These are phyloP conservation scores for Lycaon pictus DNA, from an alignment of 2,113 vertebrate species.

Conservation along the genomic window DNA sequence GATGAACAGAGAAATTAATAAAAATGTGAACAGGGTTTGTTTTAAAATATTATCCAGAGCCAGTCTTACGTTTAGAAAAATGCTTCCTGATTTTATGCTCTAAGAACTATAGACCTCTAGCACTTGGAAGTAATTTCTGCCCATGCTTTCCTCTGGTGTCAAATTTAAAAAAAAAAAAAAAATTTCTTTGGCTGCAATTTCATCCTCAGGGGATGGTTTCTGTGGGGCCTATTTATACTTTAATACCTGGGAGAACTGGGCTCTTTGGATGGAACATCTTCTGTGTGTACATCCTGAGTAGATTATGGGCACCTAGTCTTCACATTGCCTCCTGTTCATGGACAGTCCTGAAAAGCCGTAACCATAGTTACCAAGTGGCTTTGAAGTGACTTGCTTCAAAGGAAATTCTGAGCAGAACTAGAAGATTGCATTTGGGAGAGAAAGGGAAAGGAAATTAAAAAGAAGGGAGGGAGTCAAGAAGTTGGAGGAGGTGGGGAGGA, in stretches of 20 bases:
- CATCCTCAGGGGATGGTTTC: not conserved
- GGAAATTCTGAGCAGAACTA: not conserved
- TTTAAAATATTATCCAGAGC: not conserved
- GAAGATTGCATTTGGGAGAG: not conserved
- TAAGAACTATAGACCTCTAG: not conserved
- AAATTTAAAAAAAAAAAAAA: not conserved
- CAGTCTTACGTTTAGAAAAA: not conserved
- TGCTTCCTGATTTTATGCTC: not conserved
- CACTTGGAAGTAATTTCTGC: not conserved
- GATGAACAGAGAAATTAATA: constrained; percentile 12
- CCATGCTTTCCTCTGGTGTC: not conserved
- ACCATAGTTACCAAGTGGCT: constrained; percentile 47
- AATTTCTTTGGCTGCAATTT: not conserved
- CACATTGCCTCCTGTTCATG: not conserved
- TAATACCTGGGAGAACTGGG: not conserved
- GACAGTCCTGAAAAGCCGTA: not conserved
- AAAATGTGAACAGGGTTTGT: constrained; percentile 13
- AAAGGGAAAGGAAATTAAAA: constrained; percentile 34
- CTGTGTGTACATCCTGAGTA: not conserved
- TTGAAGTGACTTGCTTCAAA: constrained; percentile 50
- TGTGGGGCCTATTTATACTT: not conserved
- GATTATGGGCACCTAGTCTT: not conserved
- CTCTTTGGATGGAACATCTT: not conserved
- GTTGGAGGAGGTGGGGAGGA: not conserved
- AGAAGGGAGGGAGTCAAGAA: not conserved